Base-by-base conservation (phyloP, 2,888 invertebrate species). In the Caenorhabditis angaria region DNA sequence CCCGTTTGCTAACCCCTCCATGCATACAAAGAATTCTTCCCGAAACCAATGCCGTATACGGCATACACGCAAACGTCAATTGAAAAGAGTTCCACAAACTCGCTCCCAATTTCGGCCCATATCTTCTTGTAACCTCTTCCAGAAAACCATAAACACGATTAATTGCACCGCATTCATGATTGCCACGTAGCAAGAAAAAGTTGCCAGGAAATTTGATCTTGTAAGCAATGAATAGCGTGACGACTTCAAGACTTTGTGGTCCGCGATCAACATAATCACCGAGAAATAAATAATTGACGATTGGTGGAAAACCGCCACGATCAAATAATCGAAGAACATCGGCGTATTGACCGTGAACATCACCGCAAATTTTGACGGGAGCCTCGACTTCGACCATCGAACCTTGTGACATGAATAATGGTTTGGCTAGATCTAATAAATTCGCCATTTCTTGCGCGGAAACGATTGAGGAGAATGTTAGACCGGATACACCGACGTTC, bases 211-310 rank as follows among this genome's bases (percentile, higher is more conserved):
- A 78, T 51, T 71, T 77, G 18, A 72, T 65, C 51, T 82, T 83
- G 71, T 78, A 83, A 10, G 76, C 70, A 48, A 82, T 59, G 64
- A 83, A 77, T 6, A 83, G 73, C 24, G 74, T 70, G 57, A 80
- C 77, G 22, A 62, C 73, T 75, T 82, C 82, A 18, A 81, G 60
- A 61, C 74, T 80, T 61, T 82, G 82, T 32, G 77, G 80, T 50
- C 83, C 82, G 18, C 83, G 63, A 65, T 83, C 82, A 51, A 83
- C 83, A 59, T 83, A 82, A 60, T 83, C 82, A 12, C 82, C 83
- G 12, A 84, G 81, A 58, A 84, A 84, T 18, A 84, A 64, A 61
- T 83, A 84, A 61, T 82, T 84, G 62, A 71, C 74, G 12, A 65
- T 47, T 20, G 83, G 84, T n/a, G 83, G 83, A 62, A 80, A 82